Evolutionary conservation across 2,113 vertebrate species (phyloP).

Genomic region (Bubalus kerabau): DNA sequence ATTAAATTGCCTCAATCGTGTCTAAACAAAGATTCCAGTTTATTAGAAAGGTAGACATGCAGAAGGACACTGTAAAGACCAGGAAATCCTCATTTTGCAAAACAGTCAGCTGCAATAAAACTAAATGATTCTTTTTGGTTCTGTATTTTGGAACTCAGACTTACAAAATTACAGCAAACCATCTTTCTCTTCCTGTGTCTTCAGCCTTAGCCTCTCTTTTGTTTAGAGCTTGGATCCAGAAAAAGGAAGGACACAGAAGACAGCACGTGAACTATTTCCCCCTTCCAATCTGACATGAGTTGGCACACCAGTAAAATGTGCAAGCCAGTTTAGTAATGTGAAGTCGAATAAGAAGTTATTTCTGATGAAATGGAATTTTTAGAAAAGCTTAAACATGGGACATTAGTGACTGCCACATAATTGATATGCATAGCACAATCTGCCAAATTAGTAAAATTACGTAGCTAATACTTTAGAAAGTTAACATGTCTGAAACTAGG

Average conservation of each 20-base stretch:
- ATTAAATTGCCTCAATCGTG: conserved; percentile 15
- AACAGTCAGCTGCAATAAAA: conserved; percentile 28
- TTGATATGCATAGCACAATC: background rate
- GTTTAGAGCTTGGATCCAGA: background rate
- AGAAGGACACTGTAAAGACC: background rate
- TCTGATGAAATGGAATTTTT: background rate
- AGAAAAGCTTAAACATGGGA: background rate
- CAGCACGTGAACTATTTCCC: background rate
- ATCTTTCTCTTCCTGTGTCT: background rate
- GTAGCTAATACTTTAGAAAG: background rate
- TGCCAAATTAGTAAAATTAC: background rate
- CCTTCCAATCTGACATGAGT: background rate
- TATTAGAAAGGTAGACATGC: conserved; percentile 31
- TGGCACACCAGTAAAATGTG: background rate
- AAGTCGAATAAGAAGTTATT: background rate
- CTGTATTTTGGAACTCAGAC: background rate
- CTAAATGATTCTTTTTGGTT: conserved; percentile 10
- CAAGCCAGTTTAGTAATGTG: background rate
- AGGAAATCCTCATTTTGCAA: conserved; percentile 29
- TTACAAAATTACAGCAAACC: background rate
- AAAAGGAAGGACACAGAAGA: background rate
- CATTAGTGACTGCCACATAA: background rate
- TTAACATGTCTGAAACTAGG: background rate
- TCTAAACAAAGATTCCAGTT: conserved; percentile 44
- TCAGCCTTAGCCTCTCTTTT: background rate